Evolutionary conservation across 2,888 invertebrate genomes (phyloP), one percentile per base, ranked within the genome.

Genomic region (Drosophila anceps): DNA sequence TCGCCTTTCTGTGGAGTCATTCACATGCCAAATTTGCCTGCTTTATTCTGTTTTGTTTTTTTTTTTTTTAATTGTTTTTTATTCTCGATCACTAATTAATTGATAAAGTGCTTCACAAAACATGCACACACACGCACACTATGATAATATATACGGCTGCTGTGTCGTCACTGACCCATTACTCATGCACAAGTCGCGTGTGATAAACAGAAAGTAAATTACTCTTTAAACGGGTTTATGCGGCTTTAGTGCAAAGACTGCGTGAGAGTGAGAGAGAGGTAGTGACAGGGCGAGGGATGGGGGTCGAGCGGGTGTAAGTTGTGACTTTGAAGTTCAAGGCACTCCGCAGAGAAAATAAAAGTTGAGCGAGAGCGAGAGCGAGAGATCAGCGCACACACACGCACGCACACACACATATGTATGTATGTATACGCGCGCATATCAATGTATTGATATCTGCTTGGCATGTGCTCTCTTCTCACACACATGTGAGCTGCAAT

Each of bases 91-190:
- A 53, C 27, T 48, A 53, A 55, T 48, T 51, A 55, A 55, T 59
- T 48, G 65, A 76, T 62, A 76, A 76, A 65, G 50, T 51, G 27
- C 20, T 37, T 46, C 27, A 61, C 41, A 60, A 55, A 65, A 35
- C 4, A 24, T 12, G n/a, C 43, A 46, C 27, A 9, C 27, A 2
- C 15, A 27, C 44, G 9, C 27, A 53, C 13, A 24, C n/a, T 24
- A 33, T 35, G 18, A 59, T 59, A 51, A 39, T 67, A 43, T 39
- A 29, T 70, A 31, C 44, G 48, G 51, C 41, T 39, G 46, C 24
- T 76, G 78, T 79, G 80, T 76, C 79, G 79, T 79, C 80, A 79
- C 73, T 58, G 31, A 10, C 60, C 27, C 35, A 60, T 79, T 76
- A 79, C 67, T 67, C 69, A 79, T 65, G 53, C 60, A 63, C 35